Base-by-base conservation (phyloP, 1,140 invertebrate species). In the Danaus plexippus region DNA sequence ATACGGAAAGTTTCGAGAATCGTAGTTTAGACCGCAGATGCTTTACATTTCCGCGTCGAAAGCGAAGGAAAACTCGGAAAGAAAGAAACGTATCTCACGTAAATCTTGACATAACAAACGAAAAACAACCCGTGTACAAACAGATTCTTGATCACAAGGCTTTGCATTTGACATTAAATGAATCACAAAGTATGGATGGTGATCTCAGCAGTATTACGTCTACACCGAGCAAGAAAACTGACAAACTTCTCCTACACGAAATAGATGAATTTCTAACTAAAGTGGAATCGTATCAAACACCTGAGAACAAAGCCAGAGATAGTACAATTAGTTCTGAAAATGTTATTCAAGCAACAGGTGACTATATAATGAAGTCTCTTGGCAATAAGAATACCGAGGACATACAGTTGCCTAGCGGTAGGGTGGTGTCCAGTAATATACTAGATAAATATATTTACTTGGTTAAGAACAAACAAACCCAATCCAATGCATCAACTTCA, bases 241-340 rank as follows among this genome's bases (percentile, higher is more conserved):
- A 88, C 57, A 83, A 77, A 65, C 64, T 85, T 45, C 73, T 89
- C 32, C 62, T 89, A 1, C 71, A 82, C 59, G 88, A 89, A 83
- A 89, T 89, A 59, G 88, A 90, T 64, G 84, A 85, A 41, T 90
- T 89, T 73, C 61, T 89, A 44, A 87, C 81, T 43, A 88, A 85
- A 78, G 88, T 89, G 3, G 87, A 89, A 59, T 75, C 79, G 6
- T 88, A 88, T 64, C 82, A 89, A 45, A 80, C 64, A 49, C 80
- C 84, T 11, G 74, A 81, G 3, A 56, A 66, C 15, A 75, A 73
- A 54, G 66, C 58, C 46, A 82, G 74, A 18, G 66, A 65, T 46
- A 61, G 66, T n/a, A 40, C 43, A 15, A 52, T 74, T 10, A 77
- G 67, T 50, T 60, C 78, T 49, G 77, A 85, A 57, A 80, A 80